Base-by-base conservation (phyloP, 2,113 vertebrate genomes). In the Galbula dea region DNA sequence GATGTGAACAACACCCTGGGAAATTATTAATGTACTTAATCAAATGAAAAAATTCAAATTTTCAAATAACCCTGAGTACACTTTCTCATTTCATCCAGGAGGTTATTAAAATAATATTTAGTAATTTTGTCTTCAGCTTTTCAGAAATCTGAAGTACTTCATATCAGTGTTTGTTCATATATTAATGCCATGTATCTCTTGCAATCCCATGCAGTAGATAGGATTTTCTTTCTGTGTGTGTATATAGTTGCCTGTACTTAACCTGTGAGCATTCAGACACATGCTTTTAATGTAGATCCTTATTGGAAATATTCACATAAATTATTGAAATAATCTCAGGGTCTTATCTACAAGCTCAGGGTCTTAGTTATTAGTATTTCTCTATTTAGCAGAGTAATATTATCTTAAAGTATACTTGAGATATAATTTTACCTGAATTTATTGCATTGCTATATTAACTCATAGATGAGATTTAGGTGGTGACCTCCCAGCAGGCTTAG, bases 401-500 rank as follows among this genome's bases (percentile, higher is more conserved):
- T 82, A 80, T 69, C 69, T 90, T 55, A 83, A 93, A 58, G 26
- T 75, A 43, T 87, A 74, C 62, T 46, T 72, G 61, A 86, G 68
- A 86, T 76, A 73, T 55, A 83, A 93, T 96, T 94, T 88, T 83
- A 48, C 61, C 58, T 79, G 88, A 97, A 92, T 86, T 72, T 59
- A 83, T 88, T 66, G 67, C 74, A 55, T 62, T 89, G 72, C 78
- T 78, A 36, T 78, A 93, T 95, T 89, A 95, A 97, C 87, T 95
- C 96, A 92, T 95, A 87, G 91, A 96, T 95, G 93, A 94, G 93
- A 86, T 93, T 92, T 79, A 71, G 89, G 89, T 81, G 95, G 91
- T 95, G 92, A 94, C 94, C 94, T 97, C 97, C 79, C 97, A 97
- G 97, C 94, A 96, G 95, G 97, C 32, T 85, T 72, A 72, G 90